These are phyloP conservation scores for Gallinago jamesoni DNA, from an alignment of 2,113 vertebrate genomes.

Conservation along the genomic window DNA sequence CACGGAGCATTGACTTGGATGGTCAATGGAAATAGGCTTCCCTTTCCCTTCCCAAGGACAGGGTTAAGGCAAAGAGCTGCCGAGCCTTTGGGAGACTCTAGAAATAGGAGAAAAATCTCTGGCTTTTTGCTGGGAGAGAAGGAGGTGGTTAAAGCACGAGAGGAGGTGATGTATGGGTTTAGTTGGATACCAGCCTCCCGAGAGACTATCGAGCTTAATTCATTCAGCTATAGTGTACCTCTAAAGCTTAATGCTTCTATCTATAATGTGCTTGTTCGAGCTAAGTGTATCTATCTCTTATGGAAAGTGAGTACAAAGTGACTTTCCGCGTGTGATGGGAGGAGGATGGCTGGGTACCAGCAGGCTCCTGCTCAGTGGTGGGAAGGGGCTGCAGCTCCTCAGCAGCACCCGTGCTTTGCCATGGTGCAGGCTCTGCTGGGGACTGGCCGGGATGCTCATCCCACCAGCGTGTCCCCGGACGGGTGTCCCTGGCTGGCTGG, in stretches of 20 bases:
- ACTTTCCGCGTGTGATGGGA: neutral
- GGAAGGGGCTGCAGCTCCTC: neutral
- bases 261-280: neutral
- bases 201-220: neutral
- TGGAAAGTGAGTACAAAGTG: neutral
- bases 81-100: neutral
- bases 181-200: neutral
- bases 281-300: neutral
- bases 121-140: neutral
- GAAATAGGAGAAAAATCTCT: neutral
- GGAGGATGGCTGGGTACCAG: neutral
- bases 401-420: neutral
- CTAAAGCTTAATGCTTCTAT: neutral
- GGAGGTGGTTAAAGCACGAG: neutral
- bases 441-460: rapidly evolving
- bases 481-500: neutral
- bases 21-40: neutral
- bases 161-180: neutral
- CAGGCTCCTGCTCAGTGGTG: rapidly evolving
- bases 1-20: rapidly evolving
- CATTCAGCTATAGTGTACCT: neutral
- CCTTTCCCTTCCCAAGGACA: rapidly evolving
- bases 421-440: neutral
- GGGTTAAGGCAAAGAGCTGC: neutral
- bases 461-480: neutral